A percentile compares a stretch with the other conserved stretches of the same genome.
These are phyloP conservation scores for Grammomys surdaster DNA, from an alignment of 2,113 vertebrate species.

Conservation along the genomic window DNA sequence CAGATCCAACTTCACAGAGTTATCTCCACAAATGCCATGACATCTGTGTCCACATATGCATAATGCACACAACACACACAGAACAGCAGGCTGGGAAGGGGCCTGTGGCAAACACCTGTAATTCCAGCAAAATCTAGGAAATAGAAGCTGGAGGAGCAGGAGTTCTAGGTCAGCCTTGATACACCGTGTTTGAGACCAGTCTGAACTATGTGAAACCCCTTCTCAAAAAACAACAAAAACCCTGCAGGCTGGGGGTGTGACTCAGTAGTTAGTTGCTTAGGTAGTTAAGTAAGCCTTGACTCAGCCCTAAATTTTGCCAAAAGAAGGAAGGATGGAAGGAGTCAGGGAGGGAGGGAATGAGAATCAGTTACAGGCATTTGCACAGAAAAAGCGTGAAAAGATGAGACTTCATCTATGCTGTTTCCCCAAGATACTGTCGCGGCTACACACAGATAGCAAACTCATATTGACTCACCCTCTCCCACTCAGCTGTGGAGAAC, in stretches of 20 bases:
- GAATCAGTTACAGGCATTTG: neutral
- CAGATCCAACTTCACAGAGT: neutral
- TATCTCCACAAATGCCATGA: neutral
- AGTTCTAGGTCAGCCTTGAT: neutral
- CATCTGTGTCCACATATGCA: neutral
- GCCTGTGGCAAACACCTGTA: neutral
- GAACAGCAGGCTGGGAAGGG: neutral
- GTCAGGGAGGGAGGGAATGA: neutral
- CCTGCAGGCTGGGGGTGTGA: neutral
- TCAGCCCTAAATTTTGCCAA: neutral
- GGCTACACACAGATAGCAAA: conserved; percentile 50
- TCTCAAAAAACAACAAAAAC: neutral
- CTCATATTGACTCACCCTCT: conserved; percentile 44
- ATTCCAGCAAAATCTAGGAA: neutral
- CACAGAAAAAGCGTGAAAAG: conserved; percentile 39
- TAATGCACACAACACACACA: neutral
- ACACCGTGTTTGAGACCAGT: neutral
- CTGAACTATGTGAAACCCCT: neutral
- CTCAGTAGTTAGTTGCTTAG: neutral
- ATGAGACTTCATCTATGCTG: neutral
- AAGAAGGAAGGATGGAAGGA: neutral
- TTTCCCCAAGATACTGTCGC: conserved; percentile 32
- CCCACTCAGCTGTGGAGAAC: conserved; percentile 17
- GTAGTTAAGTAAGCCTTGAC: neutral
- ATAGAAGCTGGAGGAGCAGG: neutral